Conservation (phyloP, 1,140 invertebrate genomes). For the Samia ricini region DNA sequence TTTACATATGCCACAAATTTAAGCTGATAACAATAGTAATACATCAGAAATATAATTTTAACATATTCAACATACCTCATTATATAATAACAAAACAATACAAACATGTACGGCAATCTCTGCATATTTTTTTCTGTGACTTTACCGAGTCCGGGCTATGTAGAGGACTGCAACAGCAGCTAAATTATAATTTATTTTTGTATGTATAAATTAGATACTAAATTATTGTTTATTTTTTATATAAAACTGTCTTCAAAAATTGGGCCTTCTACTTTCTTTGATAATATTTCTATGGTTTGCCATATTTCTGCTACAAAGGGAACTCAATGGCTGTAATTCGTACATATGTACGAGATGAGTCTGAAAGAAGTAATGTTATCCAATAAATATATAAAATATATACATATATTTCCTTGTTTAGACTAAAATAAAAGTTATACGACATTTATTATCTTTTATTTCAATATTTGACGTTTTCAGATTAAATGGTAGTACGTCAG, state of each 20-base stretch:
- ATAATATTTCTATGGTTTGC: conserved; percentile 40
- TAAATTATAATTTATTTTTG: background rate
- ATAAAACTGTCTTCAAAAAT: conserved; percentile 24
- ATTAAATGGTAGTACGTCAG: too few relatives aligned
- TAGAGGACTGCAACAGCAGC: background rate
- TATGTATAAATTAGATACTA: background rate
- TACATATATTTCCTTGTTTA: conserved; percentile 72
- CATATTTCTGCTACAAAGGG: conserved; percentile 61
- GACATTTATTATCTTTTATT: conserved; percentile 38
- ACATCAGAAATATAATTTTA: too few relatives aligned
- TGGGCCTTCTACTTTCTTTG: conserved; percentile 41
- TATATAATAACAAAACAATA: background rate
- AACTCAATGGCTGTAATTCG: conserved; percentile 58
- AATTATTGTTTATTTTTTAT: conserved; percentile 7
- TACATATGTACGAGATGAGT: conserved; percentile 59
- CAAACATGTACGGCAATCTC: background rate
- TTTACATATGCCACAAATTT: too few relatives aligned
- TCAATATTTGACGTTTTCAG: too few relatives aligned
- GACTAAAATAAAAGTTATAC: conserved; percentile 75
- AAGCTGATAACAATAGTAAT: too few relatives aligned
- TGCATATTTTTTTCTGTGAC: background rate
- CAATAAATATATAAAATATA: conserved; percentile 63
- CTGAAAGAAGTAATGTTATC: conserved; percentile 71
- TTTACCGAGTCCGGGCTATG: background rate
- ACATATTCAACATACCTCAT: too few relatives aligned